Evolutionary conservation across 2,888 invertebrate genomes (phyloP), one percentile per base, ranked within the genome.

Genomic region (Aleiodes alternator): DNA sequence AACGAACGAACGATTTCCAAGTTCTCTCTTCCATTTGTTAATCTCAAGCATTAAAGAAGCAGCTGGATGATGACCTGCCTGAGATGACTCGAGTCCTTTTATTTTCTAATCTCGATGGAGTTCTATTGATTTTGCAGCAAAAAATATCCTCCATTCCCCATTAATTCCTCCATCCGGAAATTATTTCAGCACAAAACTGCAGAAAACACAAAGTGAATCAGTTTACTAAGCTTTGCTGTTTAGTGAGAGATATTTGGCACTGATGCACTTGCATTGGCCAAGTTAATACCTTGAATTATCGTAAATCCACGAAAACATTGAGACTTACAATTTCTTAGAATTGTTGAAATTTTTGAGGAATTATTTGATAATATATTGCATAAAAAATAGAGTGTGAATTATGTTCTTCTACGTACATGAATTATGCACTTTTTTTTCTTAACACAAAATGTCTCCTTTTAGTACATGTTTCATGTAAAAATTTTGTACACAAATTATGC

Each of bases 21-120:
- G 29, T 50, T 48, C 16, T 23, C 23, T 23, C 23, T 16, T 3
- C 16, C 43, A 64, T 64, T 14, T 16, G 43, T 11, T 43, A 43
- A 43, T 43, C 43, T 34, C 43, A 43, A 9, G 9, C 43, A 43
- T 9, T 43, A 11, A 3, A 43, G 38, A 38, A 61, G n/a, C 61
- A 61, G 61, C 61, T 61, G 61, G 61, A 61, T 61, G 61, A 61
- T 61, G 61, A 55, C 55, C 55, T 16, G 38, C 38, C 48, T 48
- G 9, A 43, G 43, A 64, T 64, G 64, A 43, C 64, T 64, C 64
- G 43, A 43, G 16, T 38, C 43, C 23, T 8, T 48, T 64, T 64
- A 64, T 12, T 31, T 5, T 64, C 48, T 64, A 64, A 43, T 64
- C 64, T 43, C 6, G 43, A 64, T 64, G 64, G 11, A 43, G 43